These are phyloP conservation scores for Rhinoraja longicauda DNA, from an alignment of 2,797 vertebrate species.

Conservation along the genomic window DNA sequence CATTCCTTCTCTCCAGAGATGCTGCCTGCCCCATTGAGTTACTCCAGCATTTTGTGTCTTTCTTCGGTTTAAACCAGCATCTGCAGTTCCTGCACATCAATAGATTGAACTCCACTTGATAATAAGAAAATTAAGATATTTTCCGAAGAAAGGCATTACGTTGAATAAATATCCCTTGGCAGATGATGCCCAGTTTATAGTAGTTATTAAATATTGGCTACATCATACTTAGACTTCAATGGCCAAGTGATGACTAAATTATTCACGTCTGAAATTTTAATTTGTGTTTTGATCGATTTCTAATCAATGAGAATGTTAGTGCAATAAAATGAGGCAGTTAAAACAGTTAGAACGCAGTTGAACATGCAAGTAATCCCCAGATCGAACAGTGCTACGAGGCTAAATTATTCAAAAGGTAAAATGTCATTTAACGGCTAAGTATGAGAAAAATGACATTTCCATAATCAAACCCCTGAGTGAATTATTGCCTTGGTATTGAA, in stretches of 20 bases:
- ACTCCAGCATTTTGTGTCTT: too few relatives aligned
- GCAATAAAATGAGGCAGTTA: neutral
- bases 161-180: neutral
- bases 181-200: neutral
- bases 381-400: too few relatives aligned
- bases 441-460: neutral
- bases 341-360: neutral
- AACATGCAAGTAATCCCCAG: neutral
- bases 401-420: neutral
- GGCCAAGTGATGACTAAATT: neutral
- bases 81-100: neutral
- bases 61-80: too few relatives aligned
- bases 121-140: neutral
- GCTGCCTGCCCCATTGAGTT: too few relatives aligned
- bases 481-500: too few relatives aligned
- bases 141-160: neutral
- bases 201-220: neutral
- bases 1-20: too few relatives aligned
- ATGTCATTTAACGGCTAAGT: neutral
- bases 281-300: neutral
- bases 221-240: neutral
- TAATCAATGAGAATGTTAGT: neutral
- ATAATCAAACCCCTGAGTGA: neutral
- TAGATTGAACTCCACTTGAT: neutral
- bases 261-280: slow-evolving; percentile 6